Conservation (phyloP, 2,113 vertebrate species). For the Hyperopisus bebe region DNA sequence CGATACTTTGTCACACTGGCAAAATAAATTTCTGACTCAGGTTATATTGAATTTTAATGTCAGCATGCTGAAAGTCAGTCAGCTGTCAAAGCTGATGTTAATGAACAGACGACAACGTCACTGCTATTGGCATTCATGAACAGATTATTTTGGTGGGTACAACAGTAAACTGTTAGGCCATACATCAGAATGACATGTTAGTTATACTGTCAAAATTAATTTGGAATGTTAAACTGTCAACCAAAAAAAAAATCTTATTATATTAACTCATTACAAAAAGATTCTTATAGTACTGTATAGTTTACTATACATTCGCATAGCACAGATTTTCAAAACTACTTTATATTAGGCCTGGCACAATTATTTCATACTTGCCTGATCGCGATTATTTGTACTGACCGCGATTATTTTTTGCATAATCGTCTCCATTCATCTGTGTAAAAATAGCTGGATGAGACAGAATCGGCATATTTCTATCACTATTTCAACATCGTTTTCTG, state of each 20-base stretch:
- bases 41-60: conserved; percentile 59
- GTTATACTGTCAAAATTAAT: not conserved
- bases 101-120: conserved; percentile 33
- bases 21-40: conserved; percentile 54
- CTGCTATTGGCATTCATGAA: conserved; percentile 9
- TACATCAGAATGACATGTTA: not conserved
- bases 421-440: no score
- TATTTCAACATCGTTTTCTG: no score
- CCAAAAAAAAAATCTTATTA: not conserved
- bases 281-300: not conserved
- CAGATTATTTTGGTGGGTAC: not conserved
- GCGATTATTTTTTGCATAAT: no score
- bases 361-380: no score
- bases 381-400: no score
- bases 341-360: not conserved
- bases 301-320: not conserved
- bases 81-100: conserved; percentile 39
- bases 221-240: not conserved
- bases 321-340: not conserved
- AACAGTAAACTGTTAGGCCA: not conserved
- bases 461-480: no score
- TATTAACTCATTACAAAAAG: not conserved
- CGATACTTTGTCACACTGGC: conserved; percentile 49
- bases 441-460: no score
- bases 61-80: conserved; percentile 51